Percentiles rank a stretch among this genome's conserved stretches.
These are phyloP conservation scores for Peromyscus attwateri DNA, from an alignment of 2,797 vertebrate genomes.

Conservation along the genomic window DNA sequence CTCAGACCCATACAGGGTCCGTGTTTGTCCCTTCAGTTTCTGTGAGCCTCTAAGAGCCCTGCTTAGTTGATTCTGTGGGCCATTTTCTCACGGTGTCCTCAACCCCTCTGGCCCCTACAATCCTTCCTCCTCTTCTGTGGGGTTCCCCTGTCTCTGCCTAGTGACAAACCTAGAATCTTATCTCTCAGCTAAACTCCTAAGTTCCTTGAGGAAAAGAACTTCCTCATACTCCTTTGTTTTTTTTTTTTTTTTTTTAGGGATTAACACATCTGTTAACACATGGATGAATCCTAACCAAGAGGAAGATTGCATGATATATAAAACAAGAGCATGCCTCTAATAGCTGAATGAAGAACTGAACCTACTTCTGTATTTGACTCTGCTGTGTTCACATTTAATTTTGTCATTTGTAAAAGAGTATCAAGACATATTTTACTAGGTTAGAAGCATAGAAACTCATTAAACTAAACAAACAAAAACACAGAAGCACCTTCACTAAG, in stretches of 20 bases:
- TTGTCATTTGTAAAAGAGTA: slow-evolving; percentile 19
- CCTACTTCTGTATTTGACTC: not conserved
- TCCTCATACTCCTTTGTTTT: not conserved
- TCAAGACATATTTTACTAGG: not conserved
- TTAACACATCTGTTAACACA: slow-evolving; percentile 33
- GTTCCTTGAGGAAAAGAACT: slow-evolving; percentile 21
- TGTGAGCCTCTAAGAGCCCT: not conserved
- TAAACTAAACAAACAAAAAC: not conserved
- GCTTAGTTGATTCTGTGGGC: not conserved
- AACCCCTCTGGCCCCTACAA: not conserved
- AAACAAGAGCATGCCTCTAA: not conserved
- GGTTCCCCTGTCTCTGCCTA: not conserved
- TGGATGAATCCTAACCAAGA: not conserved
- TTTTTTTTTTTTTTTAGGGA: not conserved
- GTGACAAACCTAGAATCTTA: not conserved
- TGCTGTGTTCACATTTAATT: not conserved
- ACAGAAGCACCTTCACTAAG: slow-evolving; percentile 11
- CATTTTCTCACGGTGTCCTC: not conserved
- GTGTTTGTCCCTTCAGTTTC: not conserved
- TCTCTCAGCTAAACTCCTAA: slow-evolving; percentile 19
- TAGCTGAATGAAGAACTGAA: not conserved
- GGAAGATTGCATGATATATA: not conserved
- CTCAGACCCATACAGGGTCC: not conserved
- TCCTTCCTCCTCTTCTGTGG: not conserved
- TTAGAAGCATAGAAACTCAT: not conserved